A percentile compares a stretch with the other conserved stretches of the same genome.
phyloP scores from a whole-genome alignment of 2,113 vertebrate genomes.

The Merops nubicus region DNA sequence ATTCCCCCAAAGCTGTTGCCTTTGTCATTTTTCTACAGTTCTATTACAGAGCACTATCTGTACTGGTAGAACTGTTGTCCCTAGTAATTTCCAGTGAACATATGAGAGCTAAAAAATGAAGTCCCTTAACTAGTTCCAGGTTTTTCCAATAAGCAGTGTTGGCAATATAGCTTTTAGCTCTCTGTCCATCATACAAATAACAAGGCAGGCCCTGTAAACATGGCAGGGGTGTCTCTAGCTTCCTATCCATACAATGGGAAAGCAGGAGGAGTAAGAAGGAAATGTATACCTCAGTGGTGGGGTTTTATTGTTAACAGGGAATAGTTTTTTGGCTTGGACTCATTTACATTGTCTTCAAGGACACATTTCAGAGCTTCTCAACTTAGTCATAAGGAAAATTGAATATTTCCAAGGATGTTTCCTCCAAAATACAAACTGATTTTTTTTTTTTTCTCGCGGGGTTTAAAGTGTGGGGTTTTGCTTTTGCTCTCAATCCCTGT shows the following conservation, averaged over 20 bases:
- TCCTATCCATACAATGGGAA: neutral
- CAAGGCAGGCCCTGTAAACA: conserved; percentile 32
- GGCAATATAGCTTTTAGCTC: neutral
- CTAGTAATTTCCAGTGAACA: neutral
- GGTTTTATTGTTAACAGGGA: neutral
- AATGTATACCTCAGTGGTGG: neutral
- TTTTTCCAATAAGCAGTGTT: conserved; percentile 26
- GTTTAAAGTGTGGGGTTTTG: neutral
- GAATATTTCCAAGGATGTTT: neutral
- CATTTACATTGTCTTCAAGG: neutral
- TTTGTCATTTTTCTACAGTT: neutral
- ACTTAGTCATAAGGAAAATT: neutral
- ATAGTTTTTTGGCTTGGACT: neutral
- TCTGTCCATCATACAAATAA: conserved; percentile 36
- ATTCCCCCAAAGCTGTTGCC: neutral
- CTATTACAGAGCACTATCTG: neutral
- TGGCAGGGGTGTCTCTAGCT: neutral
- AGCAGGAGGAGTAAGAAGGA: neutral
- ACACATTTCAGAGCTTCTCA: neutral
- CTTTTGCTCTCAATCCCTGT: neutral
- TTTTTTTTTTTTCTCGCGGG: neutral
- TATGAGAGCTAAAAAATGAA: neutral
- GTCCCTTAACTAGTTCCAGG: conserved; percentile 23
- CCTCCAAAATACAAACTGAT: neutral
- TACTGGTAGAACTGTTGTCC: neutral